These are phyloP conservation scores for Andrena minutula DNA, from an alignment of 2,888 invertebrate genomes.

Conservation along the genomic window DNA sequence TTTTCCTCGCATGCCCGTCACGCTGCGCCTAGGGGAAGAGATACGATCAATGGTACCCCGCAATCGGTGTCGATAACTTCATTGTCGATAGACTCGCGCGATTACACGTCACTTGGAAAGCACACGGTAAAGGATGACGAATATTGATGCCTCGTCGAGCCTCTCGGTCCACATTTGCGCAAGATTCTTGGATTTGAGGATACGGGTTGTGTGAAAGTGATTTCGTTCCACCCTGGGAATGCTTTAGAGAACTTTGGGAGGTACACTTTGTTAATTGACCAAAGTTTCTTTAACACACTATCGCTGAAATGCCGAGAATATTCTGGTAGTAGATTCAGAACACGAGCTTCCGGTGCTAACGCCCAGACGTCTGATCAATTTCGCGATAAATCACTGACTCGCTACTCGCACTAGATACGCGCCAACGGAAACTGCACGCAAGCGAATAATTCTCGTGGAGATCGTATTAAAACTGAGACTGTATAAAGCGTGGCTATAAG, in stretches of 20 bases:
- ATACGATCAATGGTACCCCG: conserved; percentile 37
- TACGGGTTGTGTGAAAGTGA: neutral
- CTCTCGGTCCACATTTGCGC: conserved; percentile 18
- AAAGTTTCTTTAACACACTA: too few species aligned
- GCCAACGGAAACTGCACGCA: neutral
- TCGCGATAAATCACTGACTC: neutral
- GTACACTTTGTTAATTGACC: too few species aligned
- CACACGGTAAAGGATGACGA: conserved; percentile 45
- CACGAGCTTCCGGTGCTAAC: neutral
- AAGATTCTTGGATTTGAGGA: conserved; percentile 23
- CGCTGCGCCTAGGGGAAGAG: conserved; percentile 1
- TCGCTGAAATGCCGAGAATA: neutral
- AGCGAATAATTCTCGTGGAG: neutral
- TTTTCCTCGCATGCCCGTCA: conserved; percentile 40
- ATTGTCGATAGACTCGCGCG: conserved; percentile 47
- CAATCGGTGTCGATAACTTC: conserved; percentile 59
- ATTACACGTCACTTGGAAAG: conserved; percentile 43
- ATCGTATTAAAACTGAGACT: neutral
- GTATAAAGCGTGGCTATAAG: neutral
- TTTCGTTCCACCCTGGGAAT: neutral
- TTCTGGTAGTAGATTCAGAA: neutral
- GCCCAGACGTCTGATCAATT: neutral
- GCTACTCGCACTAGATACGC: neutral
- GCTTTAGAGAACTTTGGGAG: neutral
- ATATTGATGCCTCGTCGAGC: conserved; percentile 39